Evolutionary conservation across 2,113 vertebrate genomes (phyloP).

Genomic region (Aix galericulata): DNA sequence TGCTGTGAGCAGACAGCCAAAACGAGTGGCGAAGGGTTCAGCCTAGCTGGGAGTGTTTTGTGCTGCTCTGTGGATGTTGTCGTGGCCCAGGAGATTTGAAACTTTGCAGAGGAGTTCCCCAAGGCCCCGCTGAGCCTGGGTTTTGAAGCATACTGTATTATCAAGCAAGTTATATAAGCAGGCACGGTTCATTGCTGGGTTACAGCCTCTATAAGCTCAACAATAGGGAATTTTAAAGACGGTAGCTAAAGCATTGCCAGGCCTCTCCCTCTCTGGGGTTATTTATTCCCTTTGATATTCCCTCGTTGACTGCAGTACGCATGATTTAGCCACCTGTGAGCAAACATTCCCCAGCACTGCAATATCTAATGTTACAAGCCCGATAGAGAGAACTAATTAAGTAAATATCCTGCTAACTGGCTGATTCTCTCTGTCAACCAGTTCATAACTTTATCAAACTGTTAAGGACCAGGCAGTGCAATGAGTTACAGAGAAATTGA

Average conservation of each 20-base stretch:
- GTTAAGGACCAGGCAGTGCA: background rate
- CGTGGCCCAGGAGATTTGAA: background rate
- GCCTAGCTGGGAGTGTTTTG: background rate
- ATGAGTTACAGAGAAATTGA: background rate
- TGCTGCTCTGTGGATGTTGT: background rate
- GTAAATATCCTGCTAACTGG: background rate
- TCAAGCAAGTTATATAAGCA: background rate
- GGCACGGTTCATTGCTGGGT: background rate
- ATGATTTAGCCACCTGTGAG: background rate
- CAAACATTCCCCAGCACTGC: background rate
- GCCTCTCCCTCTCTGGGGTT: background rate
- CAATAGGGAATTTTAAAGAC: background rate
- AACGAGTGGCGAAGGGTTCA: background rate
- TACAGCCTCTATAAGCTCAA: background rate
- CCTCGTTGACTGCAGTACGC: background rate
- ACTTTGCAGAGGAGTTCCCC: background rate
- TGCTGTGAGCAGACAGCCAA: background rate
- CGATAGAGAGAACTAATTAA: background rate
- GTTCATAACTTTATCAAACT: background rate
- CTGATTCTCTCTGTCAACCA: background rate
- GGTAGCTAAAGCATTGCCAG: background rate
- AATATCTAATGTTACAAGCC: background rate
- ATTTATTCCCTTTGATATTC: background rate
- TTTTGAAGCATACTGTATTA: background rate
- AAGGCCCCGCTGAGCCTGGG: accelerated